Conservation (phyloP, 1,140 invertebrate species). For the Chionoecetes opilio region DNA sequence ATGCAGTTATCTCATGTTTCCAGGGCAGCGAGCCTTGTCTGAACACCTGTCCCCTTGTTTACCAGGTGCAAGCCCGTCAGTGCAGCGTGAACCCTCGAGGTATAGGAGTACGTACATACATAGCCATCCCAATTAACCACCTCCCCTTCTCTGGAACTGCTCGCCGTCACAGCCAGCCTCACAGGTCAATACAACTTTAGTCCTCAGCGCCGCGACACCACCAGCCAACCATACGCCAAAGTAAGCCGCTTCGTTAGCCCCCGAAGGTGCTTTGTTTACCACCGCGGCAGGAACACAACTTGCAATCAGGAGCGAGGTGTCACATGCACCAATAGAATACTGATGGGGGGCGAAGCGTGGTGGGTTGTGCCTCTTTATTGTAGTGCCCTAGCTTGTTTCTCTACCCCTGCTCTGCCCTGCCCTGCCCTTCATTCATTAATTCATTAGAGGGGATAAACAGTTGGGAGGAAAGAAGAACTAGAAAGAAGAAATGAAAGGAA, state of each 20-base stretch:
- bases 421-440: too few relatives aligned
- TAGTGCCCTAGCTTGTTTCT: background rate
- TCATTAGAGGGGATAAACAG: too few relatives aligned
- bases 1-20: background rate
- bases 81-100: background rate
- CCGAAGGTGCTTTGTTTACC: conserved; percentile 24
- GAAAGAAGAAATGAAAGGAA: too few relatives aligned
- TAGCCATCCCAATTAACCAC: background rate
- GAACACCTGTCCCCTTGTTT: conserved; percentile 27
- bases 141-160: background rate
- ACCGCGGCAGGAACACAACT: background rate
- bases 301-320: conserved; percentile 17
- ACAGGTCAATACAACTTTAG: background rate
- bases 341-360: background rate
- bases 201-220: background rate
- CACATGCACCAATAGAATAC: background rate
- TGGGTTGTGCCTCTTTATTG: background rate
- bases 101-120: too few relatives aligned
- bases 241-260: background rate
- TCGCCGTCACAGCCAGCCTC: background rate
- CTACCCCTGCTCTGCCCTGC: too few relatives aligned
- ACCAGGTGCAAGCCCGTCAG: background rate
- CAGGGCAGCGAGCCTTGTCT: background rate
- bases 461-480: too few relatives aligned
- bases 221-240: background rate